A percentile compares a stretch with the other conserved stretches of the same genome.
These are phyloP conservation scores for Calcarius ornatus DNA, from an alignment of 2,113 vertebrate species.

Conservation along the genomic window DNA sequence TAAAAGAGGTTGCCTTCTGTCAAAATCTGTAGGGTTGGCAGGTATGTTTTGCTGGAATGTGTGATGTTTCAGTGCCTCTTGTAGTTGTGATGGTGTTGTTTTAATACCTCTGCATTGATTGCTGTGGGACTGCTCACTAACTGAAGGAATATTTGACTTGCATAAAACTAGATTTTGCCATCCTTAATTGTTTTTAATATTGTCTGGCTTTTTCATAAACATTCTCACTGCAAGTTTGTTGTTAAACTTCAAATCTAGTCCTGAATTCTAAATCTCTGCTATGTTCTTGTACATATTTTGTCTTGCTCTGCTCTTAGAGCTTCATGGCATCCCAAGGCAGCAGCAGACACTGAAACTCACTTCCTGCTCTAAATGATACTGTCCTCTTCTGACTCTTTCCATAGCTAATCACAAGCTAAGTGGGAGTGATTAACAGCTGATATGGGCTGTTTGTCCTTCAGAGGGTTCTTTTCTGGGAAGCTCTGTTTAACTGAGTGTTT, in stretches of 20 bases:
- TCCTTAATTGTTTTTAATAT: constrained; percentile 57
- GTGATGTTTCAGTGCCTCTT: background rate
- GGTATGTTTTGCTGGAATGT: background rate
- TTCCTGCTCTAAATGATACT: background rate
- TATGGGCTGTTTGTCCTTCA: background rate
- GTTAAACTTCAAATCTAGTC: background rate
- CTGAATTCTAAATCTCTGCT: background rate
- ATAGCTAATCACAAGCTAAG: background rate
- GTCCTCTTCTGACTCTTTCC: background rate
- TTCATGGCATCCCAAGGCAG: background rate
- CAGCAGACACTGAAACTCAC: background rate
- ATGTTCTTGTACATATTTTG: background rate
- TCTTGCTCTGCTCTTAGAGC: background rate
- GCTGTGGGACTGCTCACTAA: constrained; percentile 29
- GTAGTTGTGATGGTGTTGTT: background rate
- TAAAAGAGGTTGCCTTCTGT: background rate
- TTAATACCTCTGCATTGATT: constrained; percentile 28
- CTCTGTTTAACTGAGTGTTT: background rate
- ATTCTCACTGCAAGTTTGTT: background rate
- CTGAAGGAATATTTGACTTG: constrained; percentile 28
- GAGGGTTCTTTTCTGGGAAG: background rate
- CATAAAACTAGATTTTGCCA: constrained; percentile 18
- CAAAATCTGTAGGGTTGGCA: background rate
- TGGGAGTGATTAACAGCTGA: background rate
- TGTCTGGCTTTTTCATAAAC: background rate